phyloP scores from a whole-genome alignment of 1,140 invertebrate genomes.

The Macrocentrus cingulum region DNA sequence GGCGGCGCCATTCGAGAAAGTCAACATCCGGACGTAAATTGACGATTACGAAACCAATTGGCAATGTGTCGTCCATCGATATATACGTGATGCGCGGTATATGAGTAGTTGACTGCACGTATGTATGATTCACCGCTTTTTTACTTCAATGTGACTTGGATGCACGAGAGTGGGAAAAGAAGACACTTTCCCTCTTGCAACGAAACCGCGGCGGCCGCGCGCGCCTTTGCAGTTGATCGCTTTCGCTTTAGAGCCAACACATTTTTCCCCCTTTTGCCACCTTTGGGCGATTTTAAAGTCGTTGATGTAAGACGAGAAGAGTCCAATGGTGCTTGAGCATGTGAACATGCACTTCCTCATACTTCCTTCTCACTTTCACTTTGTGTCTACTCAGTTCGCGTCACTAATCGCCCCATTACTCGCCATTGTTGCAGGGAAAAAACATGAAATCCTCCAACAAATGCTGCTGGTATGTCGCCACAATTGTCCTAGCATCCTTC shows the following conservation, averaged over 20 bases:
- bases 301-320: too few relatives aligned
- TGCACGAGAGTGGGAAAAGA: neutral
- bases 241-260: constrained; percentile 8
- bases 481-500: constrained; percentile 35
- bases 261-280: too few relatives aligned
- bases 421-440: too few relatives aligned
- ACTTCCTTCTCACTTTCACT: neutral
- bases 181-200: constrained; percentile 25
- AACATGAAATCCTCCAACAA: constrained; percentile 22
- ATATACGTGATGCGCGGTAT: too few relatives aligned
- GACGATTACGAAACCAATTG: constrained; percentile 5
- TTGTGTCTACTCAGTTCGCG: too few relatives aligned
- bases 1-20: neutral
- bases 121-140: constrained; percentile 4
- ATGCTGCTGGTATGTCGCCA: constrained; percentile 46
- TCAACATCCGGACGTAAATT: constrained; percentile 17
- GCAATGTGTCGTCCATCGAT: too few relatives aligned
- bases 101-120: too few relatives aligned
- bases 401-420: neutral
- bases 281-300: too few relatives aligned
- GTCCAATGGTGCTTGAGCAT: too few relatives aligned
- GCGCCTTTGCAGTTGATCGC: constrained; percentile 15
- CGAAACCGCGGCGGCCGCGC: too few relatives aligned
- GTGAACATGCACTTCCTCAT: too few relatives aligned
- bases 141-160: neutral